Conservation (phyloP, 2,113 vertebrate genomes). For the Crotophaga sulcirostris region DNA sequence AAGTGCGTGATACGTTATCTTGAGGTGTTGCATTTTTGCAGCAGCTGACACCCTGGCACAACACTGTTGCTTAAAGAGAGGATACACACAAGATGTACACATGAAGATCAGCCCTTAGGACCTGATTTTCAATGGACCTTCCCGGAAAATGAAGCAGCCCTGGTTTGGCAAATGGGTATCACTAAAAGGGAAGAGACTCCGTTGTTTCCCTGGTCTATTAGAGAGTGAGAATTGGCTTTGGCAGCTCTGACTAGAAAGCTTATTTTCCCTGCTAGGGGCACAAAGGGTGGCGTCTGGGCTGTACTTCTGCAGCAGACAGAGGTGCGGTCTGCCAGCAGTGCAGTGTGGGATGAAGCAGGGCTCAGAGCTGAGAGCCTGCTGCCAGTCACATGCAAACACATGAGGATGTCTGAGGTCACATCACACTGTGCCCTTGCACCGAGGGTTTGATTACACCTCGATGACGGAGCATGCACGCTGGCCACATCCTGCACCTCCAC, state of each 20-base stretch:
- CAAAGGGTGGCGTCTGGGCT: accelerated
- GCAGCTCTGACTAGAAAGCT: background rate
- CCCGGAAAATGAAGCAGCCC: background rate
- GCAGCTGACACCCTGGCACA: background rate
- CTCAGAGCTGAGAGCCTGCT: background rate
- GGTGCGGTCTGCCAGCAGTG: background rate
- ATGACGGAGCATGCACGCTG: accelerated
- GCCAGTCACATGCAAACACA: accelerated
- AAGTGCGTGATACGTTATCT: background rate
- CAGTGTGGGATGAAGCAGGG: background rate
- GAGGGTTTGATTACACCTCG: background rate
- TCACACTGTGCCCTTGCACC: accelerated
- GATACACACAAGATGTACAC: background rate
- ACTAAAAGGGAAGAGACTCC: background rate
- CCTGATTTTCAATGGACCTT: background rate
- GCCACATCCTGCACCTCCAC: background rate
- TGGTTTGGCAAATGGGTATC: background rate
- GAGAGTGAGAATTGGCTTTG: background rate
- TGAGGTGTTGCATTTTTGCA: background rate
- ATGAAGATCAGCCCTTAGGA: background rate
- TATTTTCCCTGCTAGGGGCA: background rate
- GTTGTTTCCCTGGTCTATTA: background rate
- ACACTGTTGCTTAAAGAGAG: background rate
- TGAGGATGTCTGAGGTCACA: background rate
- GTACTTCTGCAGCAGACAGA: background rate